A percentile compares a stretch with the other conserved stretches of the same genome.
These are phyloP conservation scores for Chiloscyllium punctatum DNA, from an alignment of 2,797 vertebrate species.

Conservation along the genomic window DNA sequence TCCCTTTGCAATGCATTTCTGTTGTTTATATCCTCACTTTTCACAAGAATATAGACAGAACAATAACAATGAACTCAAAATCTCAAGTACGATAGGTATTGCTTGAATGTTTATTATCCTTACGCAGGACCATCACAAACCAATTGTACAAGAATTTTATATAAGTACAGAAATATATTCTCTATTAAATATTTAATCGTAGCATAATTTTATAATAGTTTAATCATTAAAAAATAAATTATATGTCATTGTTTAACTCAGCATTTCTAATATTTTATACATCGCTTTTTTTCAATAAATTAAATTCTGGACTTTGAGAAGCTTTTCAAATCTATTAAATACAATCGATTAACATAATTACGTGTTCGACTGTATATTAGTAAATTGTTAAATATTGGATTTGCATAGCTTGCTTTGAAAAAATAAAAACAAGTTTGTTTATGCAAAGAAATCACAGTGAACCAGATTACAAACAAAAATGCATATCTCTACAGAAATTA, in stretches of 20 bases:
- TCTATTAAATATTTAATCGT: background rate
- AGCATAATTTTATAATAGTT: background rate
- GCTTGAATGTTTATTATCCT: background rate
- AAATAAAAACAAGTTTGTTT: background rate
- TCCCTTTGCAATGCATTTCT: background rate
- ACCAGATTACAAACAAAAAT: background rate
- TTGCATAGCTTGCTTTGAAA: background rate
- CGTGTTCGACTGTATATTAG: background rate
- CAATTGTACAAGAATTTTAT: too few species aligned
- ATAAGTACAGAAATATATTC: background rate
- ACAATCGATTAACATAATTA: background rate
- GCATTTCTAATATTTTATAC: slow-evolving; percentile 41
- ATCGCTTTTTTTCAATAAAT: slow-evolving; percentile 36
- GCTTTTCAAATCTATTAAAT: background rate
- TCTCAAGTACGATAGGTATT: background rate
- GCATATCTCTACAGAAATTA: background rate
- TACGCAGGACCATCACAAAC: background rate
- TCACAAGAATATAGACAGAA: background rate
- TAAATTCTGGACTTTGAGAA: background rate
- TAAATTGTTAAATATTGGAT: background rate
- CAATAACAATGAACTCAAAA: background rate
- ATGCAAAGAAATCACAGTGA: background rate
- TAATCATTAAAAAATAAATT: background rate
- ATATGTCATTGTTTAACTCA: background rate
- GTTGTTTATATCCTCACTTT: background rate